A percentile compares a stretch with the other conserved stretches of the same genome.
Evolutionary conservation across 2,797 vertebrate species (phyloP).

Genomic region (Octomys mimax): DNA sequence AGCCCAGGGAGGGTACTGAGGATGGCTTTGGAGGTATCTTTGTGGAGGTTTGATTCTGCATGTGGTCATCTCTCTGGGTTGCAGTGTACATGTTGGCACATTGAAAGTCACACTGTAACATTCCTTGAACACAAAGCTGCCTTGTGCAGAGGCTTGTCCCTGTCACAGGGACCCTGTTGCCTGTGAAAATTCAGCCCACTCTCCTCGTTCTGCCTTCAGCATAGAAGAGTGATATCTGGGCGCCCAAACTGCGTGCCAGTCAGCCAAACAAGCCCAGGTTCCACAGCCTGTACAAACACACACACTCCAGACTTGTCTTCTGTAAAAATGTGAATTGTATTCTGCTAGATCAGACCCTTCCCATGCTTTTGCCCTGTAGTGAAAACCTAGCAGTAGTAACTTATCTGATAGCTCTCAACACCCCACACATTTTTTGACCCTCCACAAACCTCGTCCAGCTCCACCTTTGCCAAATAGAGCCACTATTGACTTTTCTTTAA

Average conservation of each 20-base stretch:
- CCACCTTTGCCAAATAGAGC: neutral
- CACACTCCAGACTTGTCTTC: neutral
- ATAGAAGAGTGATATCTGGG: neutral
- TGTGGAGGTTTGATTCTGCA: neutral
- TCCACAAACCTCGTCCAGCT: neutral
- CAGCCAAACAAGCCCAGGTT: neutral
- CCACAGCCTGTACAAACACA: neutral
- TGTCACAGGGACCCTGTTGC: neutral
- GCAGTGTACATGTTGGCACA: neutral
- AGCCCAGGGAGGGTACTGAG: neutral
- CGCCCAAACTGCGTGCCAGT: neutral
- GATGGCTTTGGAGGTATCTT: neutral
- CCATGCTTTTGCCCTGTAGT: neutral
- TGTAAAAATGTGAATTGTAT: neutral
- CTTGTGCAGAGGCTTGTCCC: neutral
- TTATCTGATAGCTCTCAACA: neutral
- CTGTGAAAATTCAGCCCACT: neutral
- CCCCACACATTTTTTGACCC: slow-evolving; percentile 36
- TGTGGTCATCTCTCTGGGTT: neutral
- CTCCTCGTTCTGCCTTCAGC: neutral
- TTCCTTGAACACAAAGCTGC: neutral
- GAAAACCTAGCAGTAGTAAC: neutral
- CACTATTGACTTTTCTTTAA: neutral
- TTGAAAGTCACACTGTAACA: neutral
- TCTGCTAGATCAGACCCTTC: neutral